These are phyloP conservation scores for Suillia variegata DNA, from an alignment of 2,888 invertebrate species.

Conservation along the genomic window DNA sequence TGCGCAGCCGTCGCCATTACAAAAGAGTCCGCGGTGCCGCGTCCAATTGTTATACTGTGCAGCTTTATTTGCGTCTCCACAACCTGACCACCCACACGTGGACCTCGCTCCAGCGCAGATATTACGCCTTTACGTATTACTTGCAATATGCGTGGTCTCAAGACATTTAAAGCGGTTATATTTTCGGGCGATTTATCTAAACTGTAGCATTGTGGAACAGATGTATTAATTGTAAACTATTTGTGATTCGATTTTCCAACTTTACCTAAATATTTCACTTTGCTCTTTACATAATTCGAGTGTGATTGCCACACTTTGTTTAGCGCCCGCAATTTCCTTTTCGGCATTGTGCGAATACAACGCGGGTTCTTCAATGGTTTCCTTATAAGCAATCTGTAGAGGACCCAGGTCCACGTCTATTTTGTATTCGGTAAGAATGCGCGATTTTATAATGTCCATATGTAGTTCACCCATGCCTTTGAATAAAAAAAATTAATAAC, in stretches of 20 bases:
- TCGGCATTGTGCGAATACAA: conserved; percentile 46
- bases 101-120: conserved; percentile 78
- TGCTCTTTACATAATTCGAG: conserved; percentile 58
- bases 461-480: conserved; percentile 98
- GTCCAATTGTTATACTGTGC: conserved; percentile 74
- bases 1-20: conserved; percentile 82
- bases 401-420: conserved; percentile 90
- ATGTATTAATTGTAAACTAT: neutral
- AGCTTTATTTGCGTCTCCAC: conserved; percentile 77
- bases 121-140: conserved; percentile 76
- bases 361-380: conserved; percentile 65
- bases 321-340: conserved; percentile 59
- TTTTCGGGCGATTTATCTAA: conserved; percentile 73
- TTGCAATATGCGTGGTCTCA: conserved; percentile 70
- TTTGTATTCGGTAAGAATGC: conserved; percentile 86
- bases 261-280: conserved; percentile 63
- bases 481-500: too few relatives aligned
- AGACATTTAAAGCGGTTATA: conserved; percentile 69
- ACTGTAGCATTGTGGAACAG: conserved; percentile 60
- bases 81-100: conserved; percentile 83
- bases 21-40: conserved; percentile 80
- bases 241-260: neutral
- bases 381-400: conserved; percentile 90
- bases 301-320: conserved; percentile 55
- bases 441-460: conserved; percentile 88